Evolutionary conservation across 2,888 invertebrate species (phyloP), one percentile per base, ranked within the genome.

Genomic region (Pammene aurita): DNA sequence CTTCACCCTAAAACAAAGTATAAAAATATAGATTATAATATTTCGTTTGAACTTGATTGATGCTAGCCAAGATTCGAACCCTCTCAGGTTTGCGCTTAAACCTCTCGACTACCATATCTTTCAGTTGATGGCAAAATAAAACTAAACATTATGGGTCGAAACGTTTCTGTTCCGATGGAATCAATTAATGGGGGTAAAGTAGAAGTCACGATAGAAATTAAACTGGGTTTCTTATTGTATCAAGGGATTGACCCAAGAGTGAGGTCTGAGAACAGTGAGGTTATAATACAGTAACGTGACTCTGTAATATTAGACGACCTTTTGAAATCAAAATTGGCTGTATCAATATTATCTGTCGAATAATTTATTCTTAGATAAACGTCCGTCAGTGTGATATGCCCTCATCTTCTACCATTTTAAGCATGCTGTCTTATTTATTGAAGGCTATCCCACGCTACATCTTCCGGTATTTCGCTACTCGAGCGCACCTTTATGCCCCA

Each of bases 161-260:
- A 58, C 14, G 60, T 52, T 58, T 46, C 54, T 60, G 73, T 60
- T 55, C 71, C 77, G 82, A 85, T 85, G 74, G 75, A 80, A 86
- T 85, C 85, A 86, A 87, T 86, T 85, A 87, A 85, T 86, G 73
- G 73, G 73, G 73, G 75, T 73, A 80, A 73, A 73, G 71, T 71
- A 74, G 78, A 79, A 82, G 80, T 84, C 84, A 83, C 80, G 84
- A 84, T 81, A 79, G 76, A 81, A 85, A 86, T 85, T 84, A 84
- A 84, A 83, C 76, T 78, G 73, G 66, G 78, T 84, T 84, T 82
- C 81, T 83, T 84, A 85, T 81, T 80, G 78, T 66, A 70, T 75
- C 74, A 73, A 77, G 73, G 79, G 76, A 77, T 77, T 76, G 76
- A 76, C 73, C 73, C 75, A 72, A 75, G 70, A 54, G 42, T 55